These are phyloP conservation scores for Podarcis muralis DNA, from an alignment of 2,113 vertebrate genomes.

Conservation along the genomic window DNA sequence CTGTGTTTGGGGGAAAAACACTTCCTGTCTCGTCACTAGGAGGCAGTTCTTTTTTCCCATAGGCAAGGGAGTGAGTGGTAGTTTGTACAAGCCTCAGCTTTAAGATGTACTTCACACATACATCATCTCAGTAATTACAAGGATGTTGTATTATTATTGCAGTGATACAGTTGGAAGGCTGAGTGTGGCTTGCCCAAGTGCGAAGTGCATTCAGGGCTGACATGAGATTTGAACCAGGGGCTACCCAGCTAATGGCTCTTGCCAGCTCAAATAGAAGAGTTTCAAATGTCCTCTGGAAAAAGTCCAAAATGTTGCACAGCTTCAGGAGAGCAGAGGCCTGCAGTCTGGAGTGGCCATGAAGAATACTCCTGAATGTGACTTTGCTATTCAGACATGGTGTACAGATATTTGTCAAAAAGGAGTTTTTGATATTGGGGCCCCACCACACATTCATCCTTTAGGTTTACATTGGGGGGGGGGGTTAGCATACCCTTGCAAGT, in stretches of 20 bases:
- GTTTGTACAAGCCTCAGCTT: background rate
- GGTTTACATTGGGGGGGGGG: too few species aligned
- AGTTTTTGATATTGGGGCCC: background rate
- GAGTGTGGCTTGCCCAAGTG: background rate
- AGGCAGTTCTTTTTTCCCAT: constrained; percentile 10
- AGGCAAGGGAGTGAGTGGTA: background rate
- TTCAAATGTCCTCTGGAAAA: background rate
- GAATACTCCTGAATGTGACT: background rate
- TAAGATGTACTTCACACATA: background rate
- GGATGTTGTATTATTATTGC: background rate
- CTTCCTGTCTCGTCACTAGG: background rate
- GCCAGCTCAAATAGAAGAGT: background rate
- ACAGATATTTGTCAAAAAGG: background rate
- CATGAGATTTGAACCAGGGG: background rate
- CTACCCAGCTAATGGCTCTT: background rate
- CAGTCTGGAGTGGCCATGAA: background rate
- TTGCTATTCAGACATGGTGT: background rate
- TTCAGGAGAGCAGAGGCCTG: background rate
- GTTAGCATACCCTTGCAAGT: background rate
- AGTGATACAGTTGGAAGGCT: background rate
- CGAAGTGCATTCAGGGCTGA: too few species aligned
- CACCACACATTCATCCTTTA: background rate
- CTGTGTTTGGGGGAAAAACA: background rate
- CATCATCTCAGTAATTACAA: background rate
- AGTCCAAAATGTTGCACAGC: background rate